A percentile compares a stretch with the other conserved stretches of the same genome.
Conservation (phyloP, 1,140 invertebrate species). For the Drosophila bifasciata region DNA sequence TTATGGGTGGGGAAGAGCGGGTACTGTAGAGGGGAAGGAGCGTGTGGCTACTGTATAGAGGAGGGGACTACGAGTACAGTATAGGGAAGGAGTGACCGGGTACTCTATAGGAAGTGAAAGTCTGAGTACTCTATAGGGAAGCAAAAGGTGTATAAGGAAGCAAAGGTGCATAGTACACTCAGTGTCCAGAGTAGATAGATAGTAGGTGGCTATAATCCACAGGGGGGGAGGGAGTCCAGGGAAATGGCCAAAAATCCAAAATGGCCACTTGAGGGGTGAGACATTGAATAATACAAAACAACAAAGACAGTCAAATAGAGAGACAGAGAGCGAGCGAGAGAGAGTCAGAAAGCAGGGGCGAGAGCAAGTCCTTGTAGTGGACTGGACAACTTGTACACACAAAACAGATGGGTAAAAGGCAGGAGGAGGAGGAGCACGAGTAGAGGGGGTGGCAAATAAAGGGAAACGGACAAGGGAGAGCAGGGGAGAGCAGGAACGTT, state of each 20-base stretch:
- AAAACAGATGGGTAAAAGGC: conserved; percentile 3
- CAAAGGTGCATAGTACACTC: too few relatives aligned
- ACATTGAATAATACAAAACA: conserved; percentile 11
- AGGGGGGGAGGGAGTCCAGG: conserved; percentile 34
- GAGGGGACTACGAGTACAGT: too few relatives aligned
- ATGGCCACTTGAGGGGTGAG: conserved; percentile 63
- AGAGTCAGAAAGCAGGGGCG: not conserved
- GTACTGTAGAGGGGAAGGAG: too few relatives aligned
- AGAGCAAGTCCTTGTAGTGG: conserved; percentile 38
- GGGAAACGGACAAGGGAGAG: conserved; percentile 16
- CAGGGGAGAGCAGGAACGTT: conserved; percentile 1
- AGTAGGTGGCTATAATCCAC: not conserved
- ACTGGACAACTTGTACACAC: conserved; percentile 34
- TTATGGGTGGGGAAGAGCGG: too few relatives aligned
- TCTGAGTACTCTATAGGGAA: too few relatives aligned
- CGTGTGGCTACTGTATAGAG: too few relatives aligned
- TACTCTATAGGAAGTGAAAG: too few relatives aligned
- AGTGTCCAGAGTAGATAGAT: conserved; percentile 21
- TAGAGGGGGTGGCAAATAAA: not conserved
- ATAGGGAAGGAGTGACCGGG: too few relatives aligned
- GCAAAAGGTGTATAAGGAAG: too few relatives aligned
- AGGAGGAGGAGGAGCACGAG: not conserved
- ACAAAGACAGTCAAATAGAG: too few relatives aligned
- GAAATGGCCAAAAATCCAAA: conserved; percentile 56
- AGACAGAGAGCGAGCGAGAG: not conserved